Base-by-base conservation (phyloP, 2,113 vertebrate species). In the Neodontobutis hainanensis region DNA sequence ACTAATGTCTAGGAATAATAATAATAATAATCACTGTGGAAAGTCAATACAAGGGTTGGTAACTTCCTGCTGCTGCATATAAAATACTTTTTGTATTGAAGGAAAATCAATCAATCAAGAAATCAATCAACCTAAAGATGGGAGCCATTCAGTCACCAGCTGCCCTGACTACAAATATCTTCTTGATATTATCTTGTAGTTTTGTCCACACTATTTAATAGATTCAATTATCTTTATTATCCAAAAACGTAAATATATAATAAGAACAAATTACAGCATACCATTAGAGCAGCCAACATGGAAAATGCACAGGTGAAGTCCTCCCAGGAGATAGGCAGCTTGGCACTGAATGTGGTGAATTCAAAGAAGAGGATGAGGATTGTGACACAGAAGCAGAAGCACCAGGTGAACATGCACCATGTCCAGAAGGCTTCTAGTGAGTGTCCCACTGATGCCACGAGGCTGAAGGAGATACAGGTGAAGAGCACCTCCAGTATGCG, bases 371-470 rank as follows among this genome's bases (percentile, higher is more conserved):
- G 65, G n/a, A 96, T 88, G 43, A 94, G 61, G n/a, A 95, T 27
- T 0, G 93, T 94, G 53, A 94, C 7, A 0, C 56, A 4, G 36
- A 94, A 95, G 73, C 94, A 95, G 85, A 96, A 92, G 77, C 92
- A 93, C 95, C 95, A 96, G 1, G 88, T 90, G 83, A 95, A 95
- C 94, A 96, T 94, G 73, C 94, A 94, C 95, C 94, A 96, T 0
- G 64, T 71, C 65, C 94, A 94, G 2, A 86, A 94, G 11, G 90
- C 4, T 0, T 0, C 0, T 0, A 0, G 0, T 0, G 0, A 34
- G 5, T 0, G 0, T 0, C 8, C 1, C 0, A 84, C 52, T 0
- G 91, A 92, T 0, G 93, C 93, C 76, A 92, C 94, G 86, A 96
- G 68, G 82, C 95, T 95, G 89, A 96, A 95, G 69, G 93, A 47